Evolutionary conservation across 23 tunicate species (phyloP), one percentile per base, ranked within the genome.

Genomic region (Clavelina lepadiformis): DNA sequence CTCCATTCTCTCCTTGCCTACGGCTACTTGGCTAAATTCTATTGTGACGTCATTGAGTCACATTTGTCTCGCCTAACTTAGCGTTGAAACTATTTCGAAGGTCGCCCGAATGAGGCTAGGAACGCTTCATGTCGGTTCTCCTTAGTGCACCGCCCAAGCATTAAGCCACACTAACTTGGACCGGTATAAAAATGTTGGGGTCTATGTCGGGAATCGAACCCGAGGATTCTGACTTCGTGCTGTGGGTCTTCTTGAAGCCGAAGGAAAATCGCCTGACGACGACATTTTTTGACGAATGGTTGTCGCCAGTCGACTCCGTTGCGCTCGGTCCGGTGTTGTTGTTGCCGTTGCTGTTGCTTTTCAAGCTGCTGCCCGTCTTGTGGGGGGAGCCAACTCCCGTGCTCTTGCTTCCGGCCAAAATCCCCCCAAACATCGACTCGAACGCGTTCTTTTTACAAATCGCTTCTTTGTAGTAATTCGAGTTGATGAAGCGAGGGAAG

Each of bases 401-500:
- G 19, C 34, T 31, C 56, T 35, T 30, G 34, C 63, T 52, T 67
- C 73, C 73, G 18, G 82, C 73, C 20, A 76, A 38, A 24, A 68
- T 1, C 24, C 34, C 58, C 46, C 60, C 47, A 5, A 76, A 41
- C 1, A 76, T 31, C 8, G 59, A 6, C 20, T 67, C 76, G 34
- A 78, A 58, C 8, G 75, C 56, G 33, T 51, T 58, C 27, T 68
- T 58, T 54, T 45, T 58, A 4, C 51, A 38, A 2, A 69, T 1
- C 1, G 58, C 68, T 38, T 68, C 71, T 27, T 71, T 82, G 74
- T 67, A 86, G 47, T 54, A 50, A 32, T 38, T 35, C 2, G 95
- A 86, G 3, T 49, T 61, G 1, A 77, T 20, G 56, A 86, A 86
- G 4, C 95, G 78, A n/a, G 84, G 79, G 63, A 61, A 86, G 25